Conservation (phyloP, 2,888 invertebrate genomes). For the Euzetes globulus region DNA sequence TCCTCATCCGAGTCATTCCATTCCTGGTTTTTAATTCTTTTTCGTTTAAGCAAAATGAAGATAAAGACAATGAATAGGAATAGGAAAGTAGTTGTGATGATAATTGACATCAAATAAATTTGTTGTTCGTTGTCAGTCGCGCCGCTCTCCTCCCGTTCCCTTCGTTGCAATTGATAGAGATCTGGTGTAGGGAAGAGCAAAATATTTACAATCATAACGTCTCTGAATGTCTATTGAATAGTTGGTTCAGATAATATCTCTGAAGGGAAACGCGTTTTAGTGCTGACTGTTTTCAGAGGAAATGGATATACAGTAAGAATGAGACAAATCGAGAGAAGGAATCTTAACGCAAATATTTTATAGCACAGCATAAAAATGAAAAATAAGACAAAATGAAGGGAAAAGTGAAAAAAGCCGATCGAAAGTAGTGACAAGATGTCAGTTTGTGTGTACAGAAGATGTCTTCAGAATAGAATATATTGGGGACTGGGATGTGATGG, state of each 20-base stretch:
- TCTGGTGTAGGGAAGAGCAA: neutral
- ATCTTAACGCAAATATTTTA: constrained; percentile 19
- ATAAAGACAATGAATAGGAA: constrained; percentile 10
- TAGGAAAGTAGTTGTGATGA: constrained; percentile 11
- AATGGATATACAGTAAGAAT: constrained; percentile 22
- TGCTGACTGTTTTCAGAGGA: constrained; percentile 1
- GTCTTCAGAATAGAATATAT: constrained; percentile 17
- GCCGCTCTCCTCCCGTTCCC: constrained; percentile 17
- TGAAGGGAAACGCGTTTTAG: constrained; percentile 27
- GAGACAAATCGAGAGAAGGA: constrained; percentile 22
- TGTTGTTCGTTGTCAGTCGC: constrained; percentile 15
- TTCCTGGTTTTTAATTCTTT: neutral
- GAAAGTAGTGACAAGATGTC: constrained; percentile 23
- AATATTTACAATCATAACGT: constrained; percentile 12
- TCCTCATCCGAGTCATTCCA: constrained; percentile 21
- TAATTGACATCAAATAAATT: constrained; percentile 30
- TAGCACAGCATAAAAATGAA: constrained; percentile 18
- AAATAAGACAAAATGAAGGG: constrained; percentile 13
- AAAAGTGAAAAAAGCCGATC: constrained; percentile 24
- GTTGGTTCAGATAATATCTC: constrained; percentile 9
- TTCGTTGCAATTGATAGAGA: constrained; percentile 26
- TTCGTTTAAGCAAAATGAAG: constrained; percentile 4
- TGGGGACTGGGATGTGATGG: constrained; percentile 16
- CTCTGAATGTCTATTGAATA: constrained; percentile 25
- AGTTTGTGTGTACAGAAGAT: constrained; percentile 1